Evolutionary conservation across 2,888 invertebrate genomes (phyloP).

Genomic region (Limnephilus lunatus): DNA sequence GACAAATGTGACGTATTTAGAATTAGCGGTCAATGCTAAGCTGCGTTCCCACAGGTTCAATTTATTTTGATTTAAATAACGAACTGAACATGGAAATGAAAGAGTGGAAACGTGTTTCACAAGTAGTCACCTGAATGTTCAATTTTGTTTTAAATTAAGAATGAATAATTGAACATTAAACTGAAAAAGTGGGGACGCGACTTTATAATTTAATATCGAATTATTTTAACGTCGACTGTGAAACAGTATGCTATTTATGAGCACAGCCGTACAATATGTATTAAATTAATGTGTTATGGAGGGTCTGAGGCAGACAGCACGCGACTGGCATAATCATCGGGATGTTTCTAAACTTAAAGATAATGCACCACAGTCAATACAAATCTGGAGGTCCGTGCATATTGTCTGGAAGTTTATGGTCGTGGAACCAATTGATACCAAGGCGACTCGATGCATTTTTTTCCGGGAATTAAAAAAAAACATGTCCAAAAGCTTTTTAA

Average conservation of each 20-base stretch:
- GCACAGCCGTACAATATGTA: not conserved
- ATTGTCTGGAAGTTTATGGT: not conserved
- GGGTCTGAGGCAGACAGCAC: conserved; percentile 28
- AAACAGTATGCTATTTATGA: conserved; percentile 10
- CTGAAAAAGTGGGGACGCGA: not conserved
- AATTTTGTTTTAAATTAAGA: not conserved
- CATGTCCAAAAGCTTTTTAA: not conserved
- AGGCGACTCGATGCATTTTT: not conserved
- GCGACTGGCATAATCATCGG: conserved; percentile 19
- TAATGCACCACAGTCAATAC: conserved; percentile 20
- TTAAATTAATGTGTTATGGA: conserved; percentile 24
- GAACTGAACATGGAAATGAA: too few species aligned
- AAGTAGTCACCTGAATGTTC: too few species aligned
- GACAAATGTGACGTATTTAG: not conserved
- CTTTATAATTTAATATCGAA: not conserved
- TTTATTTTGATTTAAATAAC: not conserved
- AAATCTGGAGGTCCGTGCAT: conserved; percentile 11
- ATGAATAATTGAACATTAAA: not conserved
- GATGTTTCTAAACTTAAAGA: not conserved
- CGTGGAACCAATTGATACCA: not conserved
- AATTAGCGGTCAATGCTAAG: conserved; percentile 10
- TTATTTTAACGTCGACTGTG: not conserved
- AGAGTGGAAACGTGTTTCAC: too few species aligned
- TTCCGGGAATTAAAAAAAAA: not conserved
- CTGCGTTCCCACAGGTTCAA: not conserved